Evolutionary conservation across 1,140 invertebrate genomes (phyloP).

Genomic region (Cotesia vestalis): DNA sequence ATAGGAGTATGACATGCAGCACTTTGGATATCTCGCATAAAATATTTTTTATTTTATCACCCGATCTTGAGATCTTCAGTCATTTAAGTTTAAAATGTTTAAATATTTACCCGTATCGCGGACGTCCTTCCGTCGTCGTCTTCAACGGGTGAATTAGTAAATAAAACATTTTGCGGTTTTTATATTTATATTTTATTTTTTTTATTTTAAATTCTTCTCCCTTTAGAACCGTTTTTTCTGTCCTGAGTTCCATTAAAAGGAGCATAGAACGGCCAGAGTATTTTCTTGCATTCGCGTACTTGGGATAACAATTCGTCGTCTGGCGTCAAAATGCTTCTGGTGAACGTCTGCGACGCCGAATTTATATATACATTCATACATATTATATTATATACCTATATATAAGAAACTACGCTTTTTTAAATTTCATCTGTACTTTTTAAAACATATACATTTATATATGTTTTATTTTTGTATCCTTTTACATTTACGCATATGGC

Average conservation of each 20-base stretch:
- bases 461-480: neutral
- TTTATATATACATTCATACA: slow-evolving; percentile 17
- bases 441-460: neutral
- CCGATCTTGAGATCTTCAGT: slow-evolving; percentile 22
- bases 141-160: slow-evolving; percentile 36
- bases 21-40: neutral
- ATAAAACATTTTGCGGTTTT: neutral
- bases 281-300: slow-evolving; percentile 23
- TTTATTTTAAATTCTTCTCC: neutral
- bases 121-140: slow-evolving; percentile 53
- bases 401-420: neutral
- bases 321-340: slow-evolving; percentile 38
- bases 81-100: slow-evolving; percentile 43
- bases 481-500: neutral
- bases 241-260: slow-evolving; percentile 13
- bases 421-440: neutral
- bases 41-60: slow-evolving; percentile 4
- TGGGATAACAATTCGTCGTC: slow-evolving; percentile 37
- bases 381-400: neutral
- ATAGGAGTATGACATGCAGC: neutral
- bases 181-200: too few species aligned
- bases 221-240: neutral
- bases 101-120: slow-evolving; percentile 58
- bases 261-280: neutral
- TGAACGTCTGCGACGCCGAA: slow-evolving; percentile 32